Conservation (phyloP, 2,888 invertebrate genomes). For the Dysmachus trigonus region DNA sequence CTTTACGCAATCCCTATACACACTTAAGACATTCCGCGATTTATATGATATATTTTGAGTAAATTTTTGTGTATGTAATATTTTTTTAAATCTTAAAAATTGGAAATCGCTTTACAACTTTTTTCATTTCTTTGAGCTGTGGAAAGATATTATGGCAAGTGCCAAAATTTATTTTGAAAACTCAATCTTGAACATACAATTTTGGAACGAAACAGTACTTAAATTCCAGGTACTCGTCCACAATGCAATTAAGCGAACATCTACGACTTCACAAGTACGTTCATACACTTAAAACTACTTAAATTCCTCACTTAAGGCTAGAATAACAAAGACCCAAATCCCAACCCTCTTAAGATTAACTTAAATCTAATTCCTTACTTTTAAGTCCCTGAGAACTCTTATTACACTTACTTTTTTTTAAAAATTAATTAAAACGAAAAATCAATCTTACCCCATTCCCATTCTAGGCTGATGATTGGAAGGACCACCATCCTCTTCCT, state of each 20-base stretch:
- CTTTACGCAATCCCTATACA: background rate
- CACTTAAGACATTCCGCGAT: background rate
- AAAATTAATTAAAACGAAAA: background rate
- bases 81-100: background rate
- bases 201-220: background rate
- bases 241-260: background rate
- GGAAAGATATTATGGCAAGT: background rate
- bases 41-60: background rate
- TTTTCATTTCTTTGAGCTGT: background rate
- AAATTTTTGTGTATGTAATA: background rate
- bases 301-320: background rate
- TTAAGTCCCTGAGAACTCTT: background rate
- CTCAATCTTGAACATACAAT: background rate
- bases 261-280: background rate
- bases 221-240: background rate
- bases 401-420: background rate
- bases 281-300: conserved; percentile 15
- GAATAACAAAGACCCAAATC: background rate
- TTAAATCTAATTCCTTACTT: background rate
- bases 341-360: background rate
- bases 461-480: conserved; percentile 48
- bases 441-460: conserved; percentile 52
- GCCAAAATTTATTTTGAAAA: background rate
- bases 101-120: conserved; percentile 27
- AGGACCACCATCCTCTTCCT: conserved; percentile 47